Base-by-base conservation (phyloP, 2,888 invertebrate genomes). In the Tethea ocularis region DNA sequence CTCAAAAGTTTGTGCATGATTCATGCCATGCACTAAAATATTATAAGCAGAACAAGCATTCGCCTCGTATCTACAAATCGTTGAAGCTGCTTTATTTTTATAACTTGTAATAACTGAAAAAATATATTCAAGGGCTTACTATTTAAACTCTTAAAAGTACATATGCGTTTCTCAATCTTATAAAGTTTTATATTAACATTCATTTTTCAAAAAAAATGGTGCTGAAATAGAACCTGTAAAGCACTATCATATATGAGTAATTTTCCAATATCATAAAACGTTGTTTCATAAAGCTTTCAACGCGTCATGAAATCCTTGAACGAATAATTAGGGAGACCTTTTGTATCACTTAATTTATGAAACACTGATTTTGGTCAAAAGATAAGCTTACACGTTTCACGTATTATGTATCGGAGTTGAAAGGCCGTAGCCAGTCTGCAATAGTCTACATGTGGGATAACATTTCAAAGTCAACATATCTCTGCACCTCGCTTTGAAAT, bases 381-480 rank as follows among this genome's bases (percentile, higher is more conserved):
- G 46, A 53, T 51, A 55, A 33, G 38, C 36, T 36, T 22, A 58
- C 54, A 56, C 51, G 38, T 29, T 33, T 55, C 51, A 59, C 52
- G 56, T 55, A 38, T 15, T 23, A 57, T 20, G 33, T 38, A 41
- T 41, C 20, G 26, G 46, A 29, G 53, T 36, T 61, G 56, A 56
- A 46, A 56, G 24, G 26, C 46, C 46, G 10, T 20, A 17, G 46
- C 10, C 46, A 46, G 46, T 17, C 61, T 58, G 57, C 55, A 64
- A 10, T 20, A 46, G 46, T 17, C 61, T 58, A 56, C 55, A 64
- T 59, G 62, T 66, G 67, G 70, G 59, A 60, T 61, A 69, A 67
- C 71, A 71, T 79, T 81, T 83, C 80, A 82, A 77, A 84, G 82
- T 83, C 75, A 78, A 77, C 79, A 77, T 63, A 70, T 68, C 67